Evolutionary conservation across 2,888 invertebrate species (phyloP).

Genomic region (Matsumyia berberina): DNA sequence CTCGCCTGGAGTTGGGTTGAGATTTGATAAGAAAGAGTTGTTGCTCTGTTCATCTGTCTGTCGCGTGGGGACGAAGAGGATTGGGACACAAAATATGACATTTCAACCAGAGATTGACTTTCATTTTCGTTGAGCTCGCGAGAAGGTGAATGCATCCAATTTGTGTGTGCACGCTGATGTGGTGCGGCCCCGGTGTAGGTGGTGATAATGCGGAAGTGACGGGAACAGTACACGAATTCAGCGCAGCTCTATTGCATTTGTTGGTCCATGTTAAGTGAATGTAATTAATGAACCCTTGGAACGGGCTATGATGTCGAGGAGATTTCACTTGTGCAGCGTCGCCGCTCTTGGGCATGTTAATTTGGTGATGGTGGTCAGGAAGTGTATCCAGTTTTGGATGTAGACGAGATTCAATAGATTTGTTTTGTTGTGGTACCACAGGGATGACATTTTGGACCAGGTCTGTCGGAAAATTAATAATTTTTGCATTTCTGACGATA

Average conservation of each 20-base stretch:
- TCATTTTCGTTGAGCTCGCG: conserved; percentile 57
- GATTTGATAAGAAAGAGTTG: conserved; percentile 66
- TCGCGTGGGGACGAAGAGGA: background rate
- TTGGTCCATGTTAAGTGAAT: conserved; percentile 54
- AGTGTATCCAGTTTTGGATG: background rate
- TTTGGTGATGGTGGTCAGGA: background rate
- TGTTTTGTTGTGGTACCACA: background rate
- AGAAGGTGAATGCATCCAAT: conserved; percentile 68
- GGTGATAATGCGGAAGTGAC: conserved; percentile 69
- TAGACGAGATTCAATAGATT: background rate
- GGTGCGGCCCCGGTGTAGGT: conserved; percentile 38
- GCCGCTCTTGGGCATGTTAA: background rate
- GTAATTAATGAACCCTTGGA: conserved; percentile 60
- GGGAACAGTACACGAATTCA: conserved; percentile 38
- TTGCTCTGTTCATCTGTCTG: too few relatives aligned
- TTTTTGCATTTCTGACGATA: too few relatives aligned
- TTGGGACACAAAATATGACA: conserved; percentile 59
- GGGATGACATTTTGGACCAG: background rate
- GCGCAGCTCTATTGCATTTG: conserved; percentile 32
- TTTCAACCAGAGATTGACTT: conserved; percentile 66
- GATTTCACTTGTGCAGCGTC: conserved; percentile 40
- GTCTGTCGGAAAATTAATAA: too few relatives aligned
- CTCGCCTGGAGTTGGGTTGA: background rate
- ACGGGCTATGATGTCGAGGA: conserved; percentile 2
- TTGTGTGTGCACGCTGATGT: conserved; percentile 27